Percentiles rank a stretch among this genome's conserved stretches.
phyloP scores from a whole-genome alignment of 2,113 vertebrate genomes.

The Cheirogaleus medius region DNA sequence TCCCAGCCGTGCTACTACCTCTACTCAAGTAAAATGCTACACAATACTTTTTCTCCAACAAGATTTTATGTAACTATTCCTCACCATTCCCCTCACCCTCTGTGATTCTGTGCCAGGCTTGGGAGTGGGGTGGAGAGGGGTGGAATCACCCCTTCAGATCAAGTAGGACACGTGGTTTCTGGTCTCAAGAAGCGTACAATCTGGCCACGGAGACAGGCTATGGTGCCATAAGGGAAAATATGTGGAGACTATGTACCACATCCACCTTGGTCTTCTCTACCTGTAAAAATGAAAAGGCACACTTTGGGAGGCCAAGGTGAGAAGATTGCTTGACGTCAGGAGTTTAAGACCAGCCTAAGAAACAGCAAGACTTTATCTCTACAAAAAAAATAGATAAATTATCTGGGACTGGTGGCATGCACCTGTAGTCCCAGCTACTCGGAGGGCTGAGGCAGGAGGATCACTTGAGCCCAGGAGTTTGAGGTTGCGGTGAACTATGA shows the following conservation, averaged over 20 bases:
- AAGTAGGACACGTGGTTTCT: neutral
- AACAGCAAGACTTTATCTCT: too few species aligned
- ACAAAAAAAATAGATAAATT: too few species aligned
- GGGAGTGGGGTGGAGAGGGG: neutral
- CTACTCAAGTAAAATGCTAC: neutral
- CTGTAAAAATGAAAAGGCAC: neutral
- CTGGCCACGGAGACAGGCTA: neutral
- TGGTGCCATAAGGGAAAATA: neutral
- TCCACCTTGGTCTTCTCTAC: neutral
- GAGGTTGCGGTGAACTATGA: too few species aligned
- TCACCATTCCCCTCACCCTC: neutral
- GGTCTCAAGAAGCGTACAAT: neutral
- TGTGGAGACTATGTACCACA: neutral
- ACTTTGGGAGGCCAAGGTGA: too few species aligned
- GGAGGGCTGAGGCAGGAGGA: too few species aligned
- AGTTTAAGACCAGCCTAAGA: too few species aligned
- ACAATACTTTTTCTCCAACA: neutral
- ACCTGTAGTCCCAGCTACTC: too few species aligned
- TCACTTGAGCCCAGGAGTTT: too few species aligned
- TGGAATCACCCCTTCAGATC: neutral
- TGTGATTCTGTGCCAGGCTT: neutral
- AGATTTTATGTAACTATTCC: neutral
- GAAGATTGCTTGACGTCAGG: too few species aligned
- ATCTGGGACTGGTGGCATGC: rapidly evolving
- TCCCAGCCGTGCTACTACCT: neutral